Base-by-base conservation (phyloP, 2,113 vertebrate species). In the Stegastes partitus region DNA sequence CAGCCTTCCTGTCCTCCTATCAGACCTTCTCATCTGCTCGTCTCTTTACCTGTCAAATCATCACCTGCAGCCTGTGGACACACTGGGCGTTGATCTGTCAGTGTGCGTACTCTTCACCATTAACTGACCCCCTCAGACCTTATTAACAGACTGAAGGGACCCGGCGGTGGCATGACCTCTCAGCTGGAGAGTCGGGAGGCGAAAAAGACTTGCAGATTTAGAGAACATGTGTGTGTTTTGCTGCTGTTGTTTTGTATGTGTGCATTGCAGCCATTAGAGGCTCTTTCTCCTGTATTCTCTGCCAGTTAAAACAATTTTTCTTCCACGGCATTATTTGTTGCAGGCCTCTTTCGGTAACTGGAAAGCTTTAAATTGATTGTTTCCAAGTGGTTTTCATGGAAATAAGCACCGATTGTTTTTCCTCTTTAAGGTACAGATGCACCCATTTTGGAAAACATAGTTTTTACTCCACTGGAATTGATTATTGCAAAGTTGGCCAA, bases 81-180 rank as follows among this genome's bases (percentile, higher is more conserved):
- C 19, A 19, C 34, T 37, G 68, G 11, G 74, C 67, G 45, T 55
- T 66, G 74, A 87, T 0, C 19, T 84, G 86, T 92, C 87, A 90
- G 83, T 90, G 89, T 91, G 83, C 84, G 92, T 94, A 88, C 68
- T 67, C 45, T 42, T 81, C 74, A 93, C 91, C 85, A 87, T 83
- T 79, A 87, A 77, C 75, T 84, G 58, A 69, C 77, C 93, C 79
- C 76, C 86, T 87, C 71, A 85, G 83, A 89, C 83, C 74, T 93
- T 91, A 89, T 91, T 92, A 93, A 91, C 71, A 66, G 75, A 68
- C 28, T 70, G 83, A 89, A 68, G 81, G 86, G 87, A 77, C 72
- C 44, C 1, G 77, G 67, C 84, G 83, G 82, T 77, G 87, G 85
- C 77, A 57, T 90, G 87, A 92, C 87, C 91, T 90, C 58, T 92